Base-by-base conservation (phyloP, 2,113 vertebrate genomes). In the Carassius auratus region DNA sequence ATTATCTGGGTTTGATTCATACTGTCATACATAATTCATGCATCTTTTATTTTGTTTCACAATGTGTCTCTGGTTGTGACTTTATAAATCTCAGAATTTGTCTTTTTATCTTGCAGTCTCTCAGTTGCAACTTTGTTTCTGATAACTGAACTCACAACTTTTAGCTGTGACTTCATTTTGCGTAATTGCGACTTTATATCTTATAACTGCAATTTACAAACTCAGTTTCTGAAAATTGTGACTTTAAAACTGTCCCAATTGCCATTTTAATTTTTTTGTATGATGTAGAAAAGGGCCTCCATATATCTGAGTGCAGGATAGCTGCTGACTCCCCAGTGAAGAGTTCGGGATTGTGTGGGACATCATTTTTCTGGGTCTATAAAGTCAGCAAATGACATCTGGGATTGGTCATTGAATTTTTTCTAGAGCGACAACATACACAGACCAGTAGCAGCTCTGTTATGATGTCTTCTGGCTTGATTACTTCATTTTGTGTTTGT, bases 401-500 rank as follows among this genome's bases (percentile, higher is more conserved):
- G 71, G 71, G 42, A 21, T 74, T 48, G 42, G 38, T 74, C 71
- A 48, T 48, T 26, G 23, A 1, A 74, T 74, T 74, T 59, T 48
- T 74, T 74, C 71, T 23, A 48, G 5, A 48, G 10, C n/a, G 12
- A 74, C 71, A 74, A 48, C 21, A 74, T 48, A 74, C 42, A 74
- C 71, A 74, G 42, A 12, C 42, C 71, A 23, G 8, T 3, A 74
- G 71, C 42, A 48, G 38, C 10, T 8, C 38, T 74, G 21, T 21
- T 71, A 71, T 71, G 71, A 74, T 74, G 71, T 74, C 48, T 74
- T 48, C 42, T 74, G 42, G 71, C 42, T 74, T 74, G 42, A 74
- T 48, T 74, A 74, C 42, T 74, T 48, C 21, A 48, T 74, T 74
- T 74, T 23, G 71, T 75, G n/a, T 48, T 48, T 74, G 38, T 74